Base-by-base conservation (phyloP, 2,113 vertebrate genomes). In the Cynopterus brachyotis region DNA sequence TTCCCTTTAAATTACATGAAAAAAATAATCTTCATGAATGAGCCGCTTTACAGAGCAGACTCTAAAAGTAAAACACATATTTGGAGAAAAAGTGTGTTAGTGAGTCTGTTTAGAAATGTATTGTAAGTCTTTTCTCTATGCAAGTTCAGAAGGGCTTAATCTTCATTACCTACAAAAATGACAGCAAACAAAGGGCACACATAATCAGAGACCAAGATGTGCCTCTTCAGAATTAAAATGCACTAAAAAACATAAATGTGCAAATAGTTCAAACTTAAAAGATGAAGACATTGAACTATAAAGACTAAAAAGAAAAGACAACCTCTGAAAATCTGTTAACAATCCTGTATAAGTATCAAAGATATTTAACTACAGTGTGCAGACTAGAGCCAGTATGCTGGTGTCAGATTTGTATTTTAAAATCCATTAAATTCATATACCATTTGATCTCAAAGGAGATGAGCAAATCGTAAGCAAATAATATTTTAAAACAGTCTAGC, bases 401-500 rank as follows among this genome's bases (percentile, higher is more conserved):
- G 30, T 64, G 50, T 53, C 26, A 88, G 55, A 55, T 16, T 70
- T 88, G 0, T 45, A 35, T 64, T 84, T 84, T 60, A 80, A 94
- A 82, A 84, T 32, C 17, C 50, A 37, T 67, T 82, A 42, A 76
- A 42, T 55, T 84, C 19, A 88, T 40, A 62, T 22, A 47, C 20
- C 20, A 78, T 10, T 78, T 47, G 59, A 66, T 91, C 81, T 35
- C 42, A 70, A 91, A 96, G 59, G 47, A 95, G 92, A 87, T 50
- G 28, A 85, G 13, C 5, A 55, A 76, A 85, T 22, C 8, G 2
- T 3, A 72, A 92, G 62, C 6, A 80, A 81, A 76, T 55, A 94
- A n/a, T 60, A 66, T 57, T 69, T 76, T 37, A 92, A 62, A 53
- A 88, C 20, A 72, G 32, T 93, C 30, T 79, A 75, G 83, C 45